Evolutionary conservation across 2,888 invertebrate species (phyloP).

Genomic region (Machimus rusticus): DNA sequence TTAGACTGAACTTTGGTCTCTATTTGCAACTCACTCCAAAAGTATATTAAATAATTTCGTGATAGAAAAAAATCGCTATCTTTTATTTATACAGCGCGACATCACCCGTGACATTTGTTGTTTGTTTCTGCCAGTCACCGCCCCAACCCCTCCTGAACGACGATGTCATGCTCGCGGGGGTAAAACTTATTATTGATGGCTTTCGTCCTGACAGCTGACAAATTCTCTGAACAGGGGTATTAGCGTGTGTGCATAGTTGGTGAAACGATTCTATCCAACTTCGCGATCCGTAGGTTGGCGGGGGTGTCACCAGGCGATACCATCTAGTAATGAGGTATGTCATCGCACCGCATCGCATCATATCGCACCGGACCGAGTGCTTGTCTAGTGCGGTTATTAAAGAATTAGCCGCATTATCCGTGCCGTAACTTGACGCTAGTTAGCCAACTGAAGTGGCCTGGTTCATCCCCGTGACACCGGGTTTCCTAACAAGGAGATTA

Average conservation of each 20-base stretch:
- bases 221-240: background rate
- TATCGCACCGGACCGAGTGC: background rate
- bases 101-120: background rate
- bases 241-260: background rate
- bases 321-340: background rate
- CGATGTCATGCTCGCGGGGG: background rate
- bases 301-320: background rate
- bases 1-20: background rate
- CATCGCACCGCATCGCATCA: background rate
- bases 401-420: background rate
- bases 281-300: background rate
- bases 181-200: constrained; percentile 13
- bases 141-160: background rate
- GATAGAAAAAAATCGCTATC: background rate
- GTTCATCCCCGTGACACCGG: background rate
- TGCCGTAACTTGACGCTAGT: background rate
- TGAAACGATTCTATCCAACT: background rate
- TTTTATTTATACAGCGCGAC: background rate
- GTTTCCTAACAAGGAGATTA: background rate
- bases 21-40: background rate
- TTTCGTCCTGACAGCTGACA: constrained; percentile 18
- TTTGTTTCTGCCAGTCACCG: background rate
- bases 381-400: background rate
- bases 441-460: background rate
- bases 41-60: background rate